Conservation (phyloP, 2,888 invertebrate species). For the Seira musarum region DNA sequence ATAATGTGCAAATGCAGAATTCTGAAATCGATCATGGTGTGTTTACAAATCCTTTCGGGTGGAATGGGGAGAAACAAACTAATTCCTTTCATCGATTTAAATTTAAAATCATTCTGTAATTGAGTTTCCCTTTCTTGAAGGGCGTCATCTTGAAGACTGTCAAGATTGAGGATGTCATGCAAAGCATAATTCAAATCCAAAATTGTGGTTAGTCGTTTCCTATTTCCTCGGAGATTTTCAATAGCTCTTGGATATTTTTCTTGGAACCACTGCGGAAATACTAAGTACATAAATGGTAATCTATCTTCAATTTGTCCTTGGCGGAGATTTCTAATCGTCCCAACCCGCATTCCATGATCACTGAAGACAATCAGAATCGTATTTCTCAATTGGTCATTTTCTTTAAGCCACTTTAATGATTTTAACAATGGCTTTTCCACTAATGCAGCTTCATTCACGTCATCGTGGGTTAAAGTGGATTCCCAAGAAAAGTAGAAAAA, state of each 20-base stretch:
- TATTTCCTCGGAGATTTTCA: conserved; percentile 75
- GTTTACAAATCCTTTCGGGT: conserved; percentile 80
- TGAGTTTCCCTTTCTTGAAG: too few species aligned
- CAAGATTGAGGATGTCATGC: neutral
- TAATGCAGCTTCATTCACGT: conserved; percentile 81
- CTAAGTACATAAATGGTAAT: conserved; percentile 76
- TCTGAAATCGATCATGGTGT: conserved; percentile 83
- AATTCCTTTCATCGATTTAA: too few species aligned
- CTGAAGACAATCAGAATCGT: conserved; percentile 71
- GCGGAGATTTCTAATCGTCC: conserved; percentile 74
- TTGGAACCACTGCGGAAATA: conserved; percentile 79
- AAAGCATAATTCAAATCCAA: neutral
- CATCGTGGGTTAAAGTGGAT: conserved; percentile 88
- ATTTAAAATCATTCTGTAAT: too few species aligned
- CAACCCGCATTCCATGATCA: conserved; percentile 73
- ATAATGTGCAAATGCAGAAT: conserved; percentile 90
- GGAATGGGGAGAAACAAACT: conserved; percentile 86
- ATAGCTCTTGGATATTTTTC: conserved; percentile 73
- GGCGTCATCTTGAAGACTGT: neutral
- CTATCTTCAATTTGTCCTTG: conserved; percentile 71
- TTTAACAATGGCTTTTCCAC: conserved; percentile 71
- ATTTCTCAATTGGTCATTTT: conserved; percentile 70
- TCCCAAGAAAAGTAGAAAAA: conserved; percentile 45
- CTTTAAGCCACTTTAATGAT: conserved; percentile 70
- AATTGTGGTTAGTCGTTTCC: conserved; percentile 75